Percentiles rank a stretch among this genome's conserved stretches.
Evolutionary conservation across 2,113 vertebrate species (phyloP).

Genomic region (Nansenia antarctica): DNA sequence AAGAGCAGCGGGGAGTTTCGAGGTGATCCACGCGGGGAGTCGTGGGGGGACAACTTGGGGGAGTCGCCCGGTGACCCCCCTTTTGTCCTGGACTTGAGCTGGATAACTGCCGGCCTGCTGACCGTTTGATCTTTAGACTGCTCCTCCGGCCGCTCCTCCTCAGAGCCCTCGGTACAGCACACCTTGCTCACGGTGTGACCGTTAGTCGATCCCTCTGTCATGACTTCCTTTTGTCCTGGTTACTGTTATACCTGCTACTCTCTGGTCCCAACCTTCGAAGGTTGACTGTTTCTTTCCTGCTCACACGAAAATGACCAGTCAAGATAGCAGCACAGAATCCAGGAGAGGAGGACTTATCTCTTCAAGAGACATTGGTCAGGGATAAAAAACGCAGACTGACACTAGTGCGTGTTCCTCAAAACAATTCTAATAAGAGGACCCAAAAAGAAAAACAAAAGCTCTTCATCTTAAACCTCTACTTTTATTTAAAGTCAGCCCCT

Average conservation of each 20-base stretch:
- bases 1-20: conserved; percentile 82
- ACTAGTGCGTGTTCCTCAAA: neutral
- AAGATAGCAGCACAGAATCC: neutral
- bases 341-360: neutral
- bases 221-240: neutral
- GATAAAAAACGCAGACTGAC: neutral
- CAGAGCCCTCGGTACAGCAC: conserved; percentile 49
- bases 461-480: neutral
- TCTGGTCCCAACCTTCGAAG: neutral
- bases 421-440: neutral
- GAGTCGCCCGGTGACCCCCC: conserved; percentile 65
- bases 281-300: neutral
- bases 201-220: neutral
- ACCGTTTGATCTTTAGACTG: conserved; percentile 7
- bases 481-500: neutral
- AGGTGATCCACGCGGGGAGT: conserved; percentile 75
- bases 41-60: conserved; percentile 45
- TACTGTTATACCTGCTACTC: too few species aligned
- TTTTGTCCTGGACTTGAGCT: conserved; percentile 61
- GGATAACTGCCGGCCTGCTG: conserved; percentile 41
- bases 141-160: conserved; percentile 57
- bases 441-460: neutral
- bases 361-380: neutral
- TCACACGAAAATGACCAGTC: neutral
- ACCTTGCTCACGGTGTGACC: conserved; percentile 57